phyloP scores from a whole-genome alignment of 2,113 vertebrate genomes.

The Nerophis lumbriciformis region DNA sequence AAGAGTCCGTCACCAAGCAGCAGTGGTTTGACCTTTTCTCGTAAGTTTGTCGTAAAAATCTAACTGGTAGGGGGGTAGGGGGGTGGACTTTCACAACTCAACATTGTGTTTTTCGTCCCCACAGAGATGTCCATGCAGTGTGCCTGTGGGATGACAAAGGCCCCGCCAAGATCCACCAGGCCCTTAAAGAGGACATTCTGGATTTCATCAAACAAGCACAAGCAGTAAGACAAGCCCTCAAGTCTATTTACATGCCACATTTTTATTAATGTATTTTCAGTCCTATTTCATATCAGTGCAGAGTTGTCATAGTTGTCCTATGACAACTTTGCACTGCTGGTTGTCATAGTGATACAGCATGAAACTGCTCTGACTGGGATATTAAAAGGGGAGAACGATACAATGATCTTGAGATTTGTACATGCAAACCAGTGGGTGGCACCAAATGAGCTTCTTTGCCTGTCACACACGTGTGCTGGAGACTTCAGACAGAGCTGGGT shows the following conservation, averaged over 20 bases:
- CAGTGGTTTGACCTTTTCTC: conserved; percentile 99
- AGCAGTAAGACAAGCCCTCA: conserved; percentile 76
- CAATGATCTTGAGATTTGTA: not conserved
- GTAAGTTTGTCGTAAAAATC: conserved; percentile 70
- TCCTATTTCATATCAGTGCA: too few relatives aligned
- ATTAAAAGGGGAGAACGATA: not conserved
- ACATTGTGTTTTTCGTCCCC: conserved; percentile 33
- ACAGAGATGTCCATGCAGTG: conserved; percentile 95
- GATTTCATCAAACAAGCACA: conserved; percentile 99
- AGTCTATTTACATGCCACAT: not conserved
- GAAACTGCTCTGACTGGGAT: not conserved
- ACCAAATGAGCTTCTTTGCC: too few relatives aligned
- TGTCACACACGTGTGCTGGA: too few relatives aligned
- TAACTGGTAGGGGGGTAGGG: too few relatives aligned
- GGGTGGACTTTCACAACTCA: too few relatives aligned
- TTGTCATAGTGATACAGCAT: not conserved
- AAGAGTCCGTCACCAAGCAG: conserved; percentile 97
- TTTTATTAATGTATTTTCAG: too few relatives aligned
- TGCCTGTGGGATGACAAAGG: conserved; percentile 99
- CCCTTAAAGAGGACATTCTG: conserved; percentile 97
- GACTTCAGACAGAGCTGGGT: too few relatives aligned
- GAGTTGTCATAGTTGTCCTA: too few relatives aligned
- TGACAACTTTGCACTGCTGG: not conserved
- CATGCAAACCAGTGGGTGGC: too few relatives aligned
- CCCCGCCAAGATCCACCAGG: conserved; percentile 97